These are phyloP conservation scores for Naso thynnoides DNA, from an alignment of 2,797 vertebrate species.

Conservation along the genomic window DNA sequence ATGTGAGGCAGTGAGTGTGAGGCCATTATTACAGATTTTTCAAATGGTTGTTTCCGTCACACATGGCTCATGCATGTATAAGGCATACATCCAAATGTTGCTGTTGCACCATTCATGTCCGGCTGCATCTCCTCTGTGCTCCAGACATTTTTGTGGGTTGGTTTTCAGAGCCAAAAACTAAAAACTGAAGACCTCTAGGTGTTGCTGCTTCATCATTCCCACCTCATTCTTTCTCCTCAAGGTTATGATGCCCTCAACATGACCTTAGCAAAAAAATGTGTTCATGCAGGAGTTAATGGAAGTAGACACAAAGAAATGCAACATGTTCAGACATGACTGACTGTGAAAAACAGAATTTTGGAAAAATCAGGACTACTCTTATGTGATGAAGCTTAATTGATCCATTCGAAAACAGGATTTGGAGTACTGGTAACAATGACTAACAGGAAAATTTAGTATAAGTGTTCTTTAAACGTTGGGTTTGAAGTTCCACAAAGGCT, in stretches of 20 bases:
- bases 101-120: conserved; percentile 22
- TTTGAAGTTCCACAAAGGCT: conserved; percentile 22
- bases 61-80: conserved; percentile 19
- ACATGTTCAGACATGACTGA: conserved; percentile 35
- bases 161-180: conserved; percentile 7
- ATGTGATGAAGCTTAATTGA: conserved; percentile 39
- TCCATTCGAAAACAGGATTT: conserved; percentile 31
- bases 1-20: conserved; percentile 22
- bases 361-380: conserved; percentile 45
- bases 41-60: conserved; percentile 7
- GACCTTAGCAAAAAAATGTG: conserved; percentile 19
- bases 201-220: conserved; percentile 20
- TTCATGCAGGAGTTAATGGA: conserved; percentile 12
- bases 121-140: conserved; percentile 1
- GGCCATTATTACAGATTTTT: conserved; percentile 19
- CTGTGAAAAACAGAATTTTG: conserved; percentile 23
- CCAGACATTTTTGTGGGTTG: conserved; percentile 7
- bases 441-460: conserved; percentile 34
- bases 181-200: conserved; percentile 4
- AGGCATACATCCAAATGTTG: conserved; percentile 33
- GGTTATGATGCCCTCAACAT: conserved; percentile 18
- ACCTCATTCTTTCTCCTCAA: conserved; percentile 13
- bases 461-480: conserved; percentile 28
- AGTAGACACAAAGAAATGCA: conserved; percentile 26
- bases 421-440: conserved; percentile 43